Percentiles rank a stretch among this genome's conserved stretches.
Conservation (phyloP, 2,797 vertebrate species). For the Enteromius unitaeniatus region DNA sequence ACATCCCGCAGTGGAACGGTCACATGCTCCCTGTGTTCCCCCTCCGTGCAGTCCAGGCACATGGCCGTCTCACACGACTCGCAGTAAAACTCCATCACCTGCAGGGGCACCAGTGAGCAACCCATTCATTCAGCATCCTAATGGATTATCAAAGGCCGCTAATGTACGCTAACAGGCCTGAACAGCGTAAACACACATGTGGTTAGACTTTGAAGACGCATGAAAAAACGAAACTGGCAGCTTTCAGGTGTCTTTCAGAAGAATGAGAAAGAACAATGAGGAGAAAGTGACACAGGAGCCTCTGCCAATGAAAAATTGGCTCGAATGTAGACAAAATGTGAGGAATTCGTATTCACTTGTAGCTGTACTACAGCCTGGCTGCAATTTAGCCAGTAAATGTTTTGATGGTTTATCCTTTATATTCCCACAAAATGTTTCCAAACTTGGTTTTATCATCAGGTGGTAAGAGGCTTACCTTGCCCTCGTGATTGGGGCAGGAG, state of each 20-base stretch:
- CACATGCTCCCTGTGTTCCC: constrained; percentile 89
- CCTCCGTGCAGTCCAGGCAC: constrained; percentile 91
- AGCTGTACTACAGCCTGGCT: neutral
- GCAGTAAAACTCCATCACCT: constrained; percentile 98
- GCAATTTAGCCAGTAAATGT: neutral
- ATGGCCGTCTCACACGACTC: constrained; percentile 95
- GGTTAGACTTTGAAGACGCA: constrained; percentile 7
- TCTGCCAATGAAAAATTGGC: neutral
- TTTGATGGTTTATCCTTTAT: neutral
- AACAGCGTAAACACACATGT: neutral
- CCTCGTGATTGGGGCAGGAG: constrained; percentile 90
- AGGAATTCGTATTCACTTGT: neutral
- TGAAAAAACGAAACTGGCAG: neutral
- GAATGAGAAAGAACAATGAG: neutral
- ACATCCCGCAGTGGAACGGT: constrained; percentile 90
- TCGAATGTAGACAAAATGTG: neutral
- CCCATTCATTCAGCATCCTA: neutral
- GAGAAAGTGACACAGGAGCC: neutral
- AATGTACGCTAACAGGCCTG: constrained; percentile 8
- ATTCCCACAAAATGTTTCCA: neutral
- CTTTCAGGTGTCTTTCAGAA: neutral
- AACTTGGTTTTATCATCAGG: neutral
- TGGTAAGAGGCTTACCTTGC: constrained; percentile 71
- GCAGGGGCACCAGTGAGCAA: constrained; percentile 64
- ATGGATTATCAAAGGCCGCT: constrained; percentile 7